These are phyloP conservation scores for Odontophorus gujanensis DNA, from an alignment of 2,113 vertebrate species.

Conservation along the genomic window DNA sequence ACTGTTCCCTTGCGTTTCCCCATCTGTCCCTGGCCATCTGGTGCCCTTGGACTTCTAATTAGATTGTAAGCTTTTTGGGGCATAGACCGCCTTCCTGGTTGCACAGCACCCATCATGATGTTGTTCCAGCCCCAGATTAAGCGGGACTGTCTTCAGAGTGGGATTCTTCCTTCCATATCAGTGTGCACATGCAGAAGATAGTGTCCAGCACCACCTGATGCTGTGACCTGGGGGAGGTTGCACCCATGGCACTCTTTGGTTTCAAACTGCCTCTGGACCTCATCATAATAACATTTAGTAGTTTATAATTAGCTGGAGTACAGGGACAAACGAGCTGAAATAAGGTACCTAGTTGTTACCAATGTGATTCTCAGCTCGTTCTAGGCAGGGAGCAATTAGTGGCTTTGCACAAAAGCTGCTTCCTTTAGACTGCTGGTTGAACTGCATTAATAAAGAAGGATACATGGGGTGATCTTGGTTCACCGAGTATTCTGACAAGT, in stretches of 20 bases:
- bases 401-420: not conserved
- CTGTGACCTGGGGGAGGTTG: not conserved
- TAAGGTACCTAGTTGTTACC: not conserved
- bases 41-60: constrained; percentile 54
- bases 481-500: constrained; percentile 31
- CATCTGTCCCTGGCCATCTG: constrained; percentile 68
- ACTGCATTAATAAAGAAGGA: not conserved
- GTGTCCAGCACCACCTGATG: not conserved
- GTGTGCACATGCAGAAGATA: accelerated
- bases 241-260: not conserved
- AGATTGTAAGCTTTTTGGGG: constrained; percentile 31
- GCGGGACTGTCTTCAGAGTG: not conserved
- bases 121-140: not conserved
- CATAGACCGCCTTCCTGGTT: not conserved
- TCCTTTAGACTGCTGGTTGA: constrained; percentile 5
- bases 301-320: constrained; percentile 33
- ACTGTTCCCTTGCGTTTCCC: constrained; percentile 60
- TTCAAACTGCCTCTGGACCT: not conserved
- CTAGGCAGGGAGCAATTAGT: not conserved
- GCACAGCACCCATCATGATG: not conserved
- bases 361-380: not conserved
- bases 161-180: not conserved
- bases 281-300: not conserved
- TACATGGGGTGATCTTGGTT: constrained; percentile 7
- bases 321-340: not conserved